Base-by-base conservation (phyloP, 2,113 vertebrate species). In the Octodon degus region DNA sequence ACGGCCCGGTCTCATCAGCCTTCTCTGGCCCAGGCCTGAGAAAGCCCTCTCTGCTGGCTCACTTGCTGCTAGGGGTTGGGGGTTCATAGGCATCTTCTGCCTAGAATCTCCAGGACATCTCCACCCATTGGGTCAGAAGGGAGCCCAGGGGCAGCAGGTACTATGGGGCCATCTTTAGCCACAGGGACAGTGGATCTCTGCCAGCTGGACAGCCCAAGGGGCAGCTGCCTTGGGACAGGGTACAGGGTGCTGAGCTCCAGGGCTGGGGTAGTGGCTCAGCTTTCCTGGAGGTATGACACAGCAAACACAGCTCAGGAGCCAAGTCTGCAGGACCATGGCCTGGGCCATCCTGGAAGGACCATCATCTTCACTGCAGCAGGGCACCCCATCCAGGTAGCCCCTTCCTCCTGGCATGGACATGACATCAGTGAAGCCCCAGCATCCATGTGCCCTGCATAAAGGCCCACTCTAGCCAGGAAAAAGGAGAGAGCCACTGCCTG, bases 391-490 rank as follows among this genome's bases (percentile, higher is more conserved):
- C 13, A 16, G 34, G 34, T 14, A 17, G n/a, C 11, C 11, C 14
- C 20, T 9, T 14, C 13, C 80, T 37, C 30, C 58, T 25, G 85
- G n/a, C 7, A 0, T 27, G n/a, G 37, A 1, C 1, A 14, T 12
- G 60, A 68, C 13, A 24, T 2, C 47, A 30, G 30, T 2, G 16
- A 76, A 20, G 50, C 11, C 34, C 22, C 14, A 34, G 34, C n/a
- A 32, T 6, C 2, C 0, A 0, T 25, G 7, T 3, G 7, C 5
- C n/a, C 20, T 3, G 22, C 12, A 22, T 37, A 3, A 81, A 86
- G 65, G 58, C 5, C 2, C 40, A 60, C 1, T 1, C 40, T 47
- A 72, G 10, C 0, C 77, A 37, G 65, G 34, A 40, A 72, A 65
- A 0, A 0, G 53, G 62, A 30, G 30, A 10, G 16, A 20, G 16